Evolutionary conservation across 2,888 invertebrate species (phyloP), one percentile per base, ranked within the genome.

Genomic region (Lysandra coridon): DNA sequence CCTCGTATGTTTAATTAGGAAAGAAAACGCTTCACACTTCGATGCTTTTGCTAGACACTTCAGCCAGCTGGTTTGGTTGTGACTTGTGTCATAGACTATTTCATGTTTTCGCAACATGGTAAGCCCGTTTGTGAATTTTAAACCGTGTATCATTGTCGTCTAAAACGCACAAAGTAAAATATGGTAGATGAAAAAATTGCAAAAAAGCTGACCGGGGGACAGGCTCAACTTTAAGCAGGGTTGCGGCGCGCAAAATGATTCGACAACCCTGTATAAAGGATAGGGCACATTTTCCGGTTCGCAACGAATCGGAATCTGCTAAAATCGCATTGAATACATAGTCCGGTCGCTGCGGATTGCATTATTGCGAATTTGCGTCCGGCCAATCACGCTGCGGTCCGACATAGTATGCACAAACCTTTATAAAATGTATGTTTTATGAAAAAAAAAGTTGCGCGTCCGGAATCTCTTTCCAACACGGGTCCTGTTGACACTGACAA

Each of bases 71-170:
- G 69, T 69, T 69, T 23, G 30, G 23, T 37, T 69, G 33, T 69
- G 30, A 37, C 14, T 37, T 69, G 33, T 69, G 30, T 69, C 14
- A 37, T 37, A 37, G 6, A 69, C 14, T 12, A 33, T 64, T 64
- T 64, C 12, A 64, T 17, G 17, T 57, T 17, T 53, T 17, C 62
- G 62, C 30, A 64, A 69, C 69, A 33, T 33, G 33, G 4, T 69
- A 69, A 69, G 0, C 33, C n/a, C 44, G 40, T 44, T 44, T 74
- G 74, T 74, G 74, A 44, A 73, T 73, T 73, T 73, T 73, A 73
- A 74, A 44, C 74, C 74, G 74, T 74, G 23, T 74, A 12, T 44
- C 74, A 73, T 73, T 40, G 74, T 74, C 23, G 44, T 40, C 74
- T 44, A 74, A 74, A 74, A 74, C 17, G 40, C 30, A n/a, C 44